phyloP scores from a whole-genome alignment of 2,113 vertebrate genomes.

The Semnornis frantzii region DNA sequence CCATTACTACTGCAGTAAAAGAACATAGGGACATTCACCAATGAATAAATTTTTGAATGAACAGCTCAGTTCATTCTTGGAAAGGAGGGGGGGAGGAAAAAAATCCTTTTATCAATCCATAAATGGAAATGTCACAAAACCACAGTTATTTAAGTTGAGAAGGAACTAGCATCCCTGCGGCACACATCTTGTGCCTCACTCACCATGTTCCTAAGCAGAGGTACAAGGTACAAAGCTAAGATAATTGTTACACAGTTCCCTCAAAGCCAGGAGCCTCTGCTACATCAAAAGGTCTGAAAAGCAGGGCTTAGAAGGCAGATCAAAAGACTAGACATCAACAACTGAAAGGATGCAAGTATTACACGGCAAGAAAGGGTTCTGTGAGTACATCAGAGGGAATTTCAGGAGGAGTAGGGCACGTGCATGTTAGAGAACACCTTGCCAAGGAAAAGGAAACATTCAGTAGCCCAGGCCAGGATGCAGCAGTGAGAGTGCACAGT shows the following conservation, averaged over 20 bases:
- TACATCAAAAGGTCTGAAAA: conserved; percentile 9
- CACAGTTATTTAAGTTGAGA: background rate
- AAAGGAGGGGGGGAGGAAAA: background rate
- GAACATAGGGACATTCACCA: background rate
- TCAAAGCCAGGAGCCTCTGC: background rate
- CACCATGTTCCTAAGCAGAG: background rate
- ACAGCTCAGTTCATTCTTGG: conserved; percentile 30
- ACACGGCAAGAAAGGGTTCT: background rate
- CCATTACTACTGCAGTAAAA: conserved; percentile 5
- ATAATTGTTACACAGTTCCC: background rate
- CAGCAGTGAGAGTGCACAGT: background rate
- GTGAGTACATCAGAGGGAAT: background rate
- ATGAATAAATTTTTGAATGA: background rate
- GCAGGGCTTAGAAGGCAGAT: background rate
- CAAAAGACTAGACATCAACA: background rate
- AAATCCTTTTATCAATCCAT: background rate
- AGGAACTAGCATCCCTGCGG: background rate
- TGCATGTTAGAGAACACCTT: background rate
- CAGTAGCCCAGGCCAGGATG: background rate
- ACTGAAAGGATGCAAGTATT: background rate
- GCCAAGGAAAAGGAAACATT: background rate
- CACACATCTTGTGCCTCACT: background rate
- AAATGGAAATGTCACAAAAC: background rate
- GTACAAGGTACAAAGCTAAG: background rate
- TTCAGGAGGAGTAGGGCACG: background rate